Evolutionary conservation across 2,113 vertebrate species (phyloP).

Genomic region (Clinocottus analis): DNA sequence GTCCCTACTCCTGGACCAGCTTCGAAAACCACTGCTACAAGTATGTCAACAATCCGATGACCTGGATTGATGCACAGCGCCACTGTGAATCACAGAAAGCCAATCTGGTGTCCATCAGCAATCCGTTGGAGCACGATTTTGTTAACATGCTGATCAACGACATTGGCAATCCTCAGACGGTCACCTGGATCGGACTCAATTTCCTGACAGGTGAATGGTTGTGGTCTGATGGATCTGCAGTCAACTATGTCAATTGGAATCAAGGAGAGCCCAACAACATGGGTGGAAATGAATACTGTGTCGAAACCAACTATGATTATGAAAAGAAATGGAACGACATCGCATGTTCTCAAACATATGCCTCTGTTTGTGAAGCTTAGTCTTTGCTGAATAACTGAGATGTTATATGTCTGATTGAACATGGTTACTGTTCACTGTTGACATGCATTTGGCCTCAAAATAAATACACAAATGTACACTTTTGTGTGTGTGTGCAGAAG

Average conservation of each 20-base stretch:
- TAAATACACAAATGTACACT: neutral
- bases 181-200: constrained; percentile 38
- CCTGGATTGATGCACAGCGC: constrained; percentile 54
- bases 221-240: constrained; percentile 14
- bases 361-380: constrained; percentile 6
- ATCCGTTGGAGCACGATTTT: neutral
- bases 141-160: neutral
- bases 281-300: fast-evolving
- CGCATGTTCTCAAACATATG: fast-evolving
- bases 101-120: constrained; percentile 60
- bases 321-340: neutral
- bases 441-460: neutral
- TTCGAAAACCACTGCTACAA: constrained; percentile 36
- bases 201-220: constrained; percentile 12
- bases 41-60: neutral
- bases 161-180: fast-evolving
- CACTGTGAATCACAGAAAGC: constrained; percentile 19
- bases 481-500: neutral
- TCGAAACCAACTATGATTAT: fast-evolving
- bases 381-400: neutral
- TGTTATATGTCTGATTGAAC: neutral
- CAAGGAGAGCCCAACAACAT: fast-evolving
- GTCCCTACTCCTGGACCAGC: constrained; percentile 37
- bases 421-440: neutral
- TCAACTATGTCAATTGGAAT: fast-evolving